These are phyloP conservation scores for Chelon labrosus DNA, from an alignment of 2,797 vertebrate genomes.

Conservation along the genomic window DNA sequence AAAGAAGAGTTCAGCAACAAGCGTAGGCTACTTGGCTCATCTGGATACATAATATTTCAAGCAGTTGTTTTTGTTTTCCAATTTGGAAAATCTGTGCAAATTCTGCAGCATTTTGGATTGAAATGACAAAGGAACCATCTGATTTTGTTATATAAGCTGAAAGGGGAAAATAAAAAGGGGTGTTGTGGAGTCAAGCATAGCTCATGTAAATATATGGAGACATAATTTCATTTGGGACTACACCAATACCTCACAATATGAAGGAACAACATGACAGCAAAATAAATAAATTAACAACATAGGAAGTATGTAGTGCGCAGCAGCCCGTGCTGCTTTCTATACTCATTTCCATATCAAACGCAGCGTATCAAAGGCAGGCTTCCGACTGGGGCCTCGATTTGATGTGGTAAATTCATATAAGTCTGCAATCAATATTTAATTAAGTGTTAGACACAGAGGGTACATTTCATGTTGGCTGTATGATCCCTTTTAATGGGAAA, in stretches of 20 bases:
- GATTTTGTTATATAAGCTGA: conserved; percentile 21
- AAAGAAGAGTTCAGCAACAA: conserved; percentile 67
- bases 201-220: conserved; percentile 55
- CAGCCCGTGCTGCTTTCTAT: conserved; percentile 68
- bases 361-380: conserved; percentile 77
- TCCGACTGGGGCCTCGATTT: conserved; percentile 76
- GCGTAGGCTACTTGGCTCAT: conserved; percentile 59
- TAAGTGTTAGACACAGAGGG: conserved; percentile 78
- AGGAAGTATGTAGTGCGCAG: conserved; percentile 73
- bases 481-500: conserved; percentile 75
- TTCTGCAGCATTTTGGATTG: conserved; percentile 75
- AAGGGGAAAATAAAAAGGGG: not conserved
- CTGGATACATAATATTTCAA: conserved; percentile 51
- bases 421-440: conserved; percentile 86
- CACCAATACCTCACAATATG: conserved; percentile 54
- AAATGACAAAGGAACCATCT: conserved; percentile 38
- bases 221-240: conserved; percentile 49
- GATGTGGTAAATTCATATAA: conserved; percentile 84
- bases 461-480: conserved; percentile 79
- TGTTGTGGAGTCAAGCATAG: conserved; percentile 36
- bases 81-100: conserved; percentile 78
- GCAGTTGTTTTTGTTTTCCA: conserved; percentile 55
- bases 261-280: conserved; percentile 75
- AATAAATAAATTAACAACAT: conserved; percentile 84
- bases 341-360: conserved; percentile 84